Evolutionary conservation across 2,797 vertebrate genomes (phyloP).

Genomic region (Enteromius unitaeniatus): DNA sequence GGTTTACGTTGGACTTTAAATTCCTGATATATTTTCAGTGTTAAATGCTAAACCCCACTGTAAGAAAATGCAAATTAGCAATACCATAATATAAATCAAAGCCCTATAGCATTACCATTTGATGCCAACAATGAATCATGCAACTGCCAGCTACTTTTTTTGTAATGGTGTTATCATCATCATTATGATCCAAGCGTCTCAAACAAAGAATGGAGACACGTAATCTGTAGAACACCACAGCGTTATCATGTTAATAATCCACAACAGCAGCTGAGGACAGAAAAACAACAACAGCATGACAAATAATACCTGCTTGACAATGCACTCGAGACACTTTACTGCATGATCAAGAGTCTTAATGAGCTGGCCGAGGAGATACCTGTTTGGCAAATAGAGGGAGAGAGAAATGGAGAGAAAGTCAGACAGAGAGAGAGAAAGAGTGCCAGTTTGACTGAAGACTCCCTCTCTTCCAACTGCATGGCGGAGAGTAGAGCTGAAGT

Average conservation of each 20-base stretch:
- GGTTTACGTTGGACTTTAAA: not conserved
- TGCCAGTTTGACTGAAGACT: slow-evolving; percentile 57
- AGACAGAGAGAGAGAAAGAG: slow-evolving; percentile 37
- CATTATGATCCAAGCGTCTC: slow-evolving; percentile 25
- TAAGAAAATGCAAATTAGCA: slow-evolving; percentile 9
- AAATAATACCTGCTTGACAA: slow-evolving; percentile 72
- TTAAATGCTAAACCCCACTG: slow-evolving; percentile 8
- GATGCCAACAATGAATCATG: slow-evolving; percentile 14
- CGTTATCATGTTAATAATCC: slow-evolving; percentile 58
- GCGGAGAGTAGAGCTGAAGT: slow-evolving; percentile 61
- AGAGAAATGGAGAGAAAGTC: not conserved
- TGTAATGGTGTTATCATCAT: slow-evolving; percentile 19
- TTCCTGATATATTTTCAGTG: not conserved
- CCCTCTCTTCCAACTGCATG: slow-evolving; percentile 58
- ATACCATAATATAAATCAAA: slow-evolving; percentile 25
- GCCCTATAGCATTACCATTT: not conserved
- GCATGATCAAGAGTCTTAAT: slow-evolving; percentile 80
- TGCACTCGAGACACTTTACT: slow-evolving; percentile 74
- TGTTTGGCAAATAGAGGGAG: slow-evolving; percentile 38
- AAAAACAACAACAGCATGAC: slow-evolving; percentile 60
- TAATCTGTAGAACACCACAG: slow-evolving; percentile 43
- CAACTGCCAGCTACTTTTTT: slow-evolving; percentile 22
- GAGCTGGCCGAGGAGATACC: slow-evolving; percentile 71
- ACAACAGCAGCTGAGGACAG: slow-evolving; percentile 59
- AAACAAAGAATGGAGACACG: slow-evolving; percentile 42